Base-by-base conservation (phyloP, 2,113 vertebrate species). In the Chrysochloris asiatica region DNA sequence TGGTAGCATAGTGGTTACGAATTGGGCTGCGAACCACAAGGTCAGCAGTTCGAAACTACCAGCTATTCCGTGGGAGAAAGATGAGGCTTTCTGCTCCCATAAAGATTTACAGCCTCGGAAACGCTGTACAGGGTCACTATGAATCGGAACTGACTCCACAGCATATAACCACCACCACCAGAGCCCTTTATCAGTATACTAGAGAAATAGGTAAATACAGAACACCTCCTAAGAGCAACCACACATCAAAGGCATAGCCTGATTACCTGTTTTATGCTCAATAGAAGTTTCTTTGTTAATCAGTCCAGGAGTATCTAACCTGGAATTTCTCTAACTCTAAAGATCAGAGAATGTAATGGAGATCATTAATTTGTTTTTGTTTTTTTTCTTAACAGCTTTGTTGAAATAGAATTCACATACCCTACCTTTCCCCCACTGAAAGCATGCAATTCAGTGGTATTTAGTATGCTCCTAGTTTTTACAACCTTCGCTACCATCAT, bases 261-360 rank as follows among this genome's bases (percentile, higher is more conserved):
- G 5, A 77, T 72, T n/a, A 78, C 43, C 38, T 54, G 38, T 63
- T 26, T n/a, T 54, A 36, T 63, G 63, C 75, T 83, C 38, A 36
- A 41, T 52, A 28, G 9, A 88, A 88, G 12, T 87, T n/a, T 89
- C 26, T 69, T 41, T 89, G 76, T 54, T 47, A 36, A 41, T 79
- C 36, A 89, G 8, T 76, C 38, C 88, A 41, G 48, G 47, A 10
- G 9, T 83, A 88, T 88, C 33, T 78, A 59, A 83, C 21, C 36
- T 83, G 54, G 65, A 91, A 79, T 89, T 63, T 94, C 86, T 30
- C 45, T 54, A 63, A 73, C 45, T 78, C 9, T 79, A 75, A 88
- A 24, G 17, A 24, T 24, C 73, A 28, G n/a, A 78, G 24, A 81
- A 67, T 19, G 17, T 84, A 78, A 83, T 69, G 50, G 63, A 80